phyloP scores from a whole-genome alignment of 2,113 vertebrate species.

The Tauraco erythrolophus region DNA sequence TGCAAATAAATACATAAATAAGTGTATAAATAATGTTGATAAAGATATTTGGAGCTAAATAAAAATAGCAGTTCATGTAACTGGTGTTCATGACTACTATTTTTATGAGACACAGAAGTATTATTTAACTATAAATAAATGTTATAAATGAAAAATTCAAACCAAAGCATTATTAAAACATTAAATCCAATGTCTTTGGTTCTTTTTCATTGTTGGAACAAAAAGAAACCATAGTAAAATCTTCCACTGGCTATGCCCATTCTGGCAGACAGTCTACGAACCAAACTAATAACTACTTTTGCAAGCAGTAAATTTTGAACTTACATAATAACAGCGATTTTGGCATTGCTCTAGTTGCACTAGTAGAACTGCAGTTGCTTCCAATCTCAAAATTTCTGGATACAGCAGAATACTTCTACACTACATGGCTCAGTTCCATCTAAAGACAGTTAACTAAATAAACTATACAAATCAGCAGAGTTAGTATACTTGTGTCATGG shows the following conservation, averaged over 20 bases:
- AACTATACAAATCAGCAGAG: neutral
- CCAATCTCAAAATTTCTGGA: neutral
- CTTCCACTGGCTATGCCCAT: neutral
- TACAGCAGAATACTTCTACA: neutral
- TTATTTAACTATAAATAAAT: neutral
- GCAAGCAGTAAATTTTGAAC: conserved; percentile 15
- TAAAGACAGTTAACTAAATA: neutral
- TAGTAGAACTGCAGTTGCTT: neutral
- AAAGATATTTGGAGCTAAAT: neutral
- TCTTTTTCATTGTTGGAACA: neutral
- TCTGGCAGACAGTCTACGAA: neutral
- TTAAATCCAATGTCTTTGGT: neutral
- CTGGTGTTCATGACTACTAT: neutral
- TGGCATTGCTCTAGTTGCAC: neutral
- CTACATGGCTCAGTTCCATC: neutral
- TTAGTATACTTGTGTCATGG: neutral
- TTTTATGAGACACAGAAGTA: conserved; percentile 32
- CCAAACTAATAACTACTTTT: neutral
- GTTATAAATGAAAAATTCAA: conserved; percentile 22
- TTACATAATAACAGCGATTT: neutral
- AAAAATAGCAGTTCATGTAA: neutral
- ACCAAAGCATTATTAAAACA: conserved; percentile 11
- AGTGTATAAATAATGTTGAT: neutral
- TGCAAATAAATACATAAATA: neutral
- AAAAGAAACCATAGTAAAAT: conserved; percentile 6